Evolutionary conservation across 2,888 invertebrate genomes (phyloP), one percentile per base, ranked within the genome.

Genomic region (Sceliomorpha sp.): DNA sequence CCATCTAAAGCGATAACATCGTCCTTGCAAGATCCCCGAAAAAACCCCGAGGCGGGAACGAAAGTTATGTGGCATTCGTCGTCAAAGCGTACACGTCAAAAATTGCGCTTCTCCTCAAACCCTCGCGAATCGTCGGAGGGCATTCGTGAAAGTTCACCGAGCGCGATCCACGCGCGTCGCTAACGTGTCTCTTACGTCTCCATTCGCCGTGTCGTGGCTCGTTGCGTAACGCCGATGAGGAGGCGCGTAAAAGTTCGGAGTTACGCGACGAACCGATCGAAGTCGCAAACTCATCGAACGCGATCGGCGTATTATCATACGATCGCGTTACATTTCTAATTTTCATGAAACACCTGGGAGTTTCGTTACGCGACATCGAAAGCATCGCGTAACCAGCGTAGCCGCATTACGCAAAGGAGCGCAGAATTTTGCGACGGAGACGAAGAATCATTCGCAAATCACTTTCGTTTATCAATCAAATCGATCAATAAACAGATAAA

Each of bases 271-370:
- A 63, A 20, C 32, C 13, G 13, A 15, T n/a, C n/a, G n/a, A n/a
- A n/a, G n/a, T n/a, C n/a, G n/a, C n/a, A n/a, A n/a, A n/a, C n/a
- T n/a, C n/a, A n/a, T n/a, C n/a, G n/a, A n/a, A n/a, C n/a, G n/a
- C n/a, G n/a, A n/a, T n/a, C n/a, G 37, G 13, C 29, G 17, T 37
- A 63, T 69, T 69, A 63, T 50, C 51, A 59, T 69, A 47, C 39
- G 53, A 69, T 69, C 62, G 58, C 58, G 13, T 58, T 69, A 53
- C 62, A 58, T 62, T 45, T 56, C 56, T 68, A 68, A 62, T 50
- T 62, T 51, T 31, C 2, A 31, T 27, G 31, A 56, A 68, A 62
- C 48, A 26, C 20, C 34, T 34, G 8, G 26, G 27, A 24, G n/a
- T n/a, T n/a, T n/a, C 24, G 53, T 59, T 51, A 44, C 42, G 39